A percentile compares a stretch with the other conserved stretches of the same genome.
These are phyloP conservation scores for Zaprionus nigranus DNA, from an alignment of 1,140 invertebrate species.

Conservation along the genomic window DNA sequence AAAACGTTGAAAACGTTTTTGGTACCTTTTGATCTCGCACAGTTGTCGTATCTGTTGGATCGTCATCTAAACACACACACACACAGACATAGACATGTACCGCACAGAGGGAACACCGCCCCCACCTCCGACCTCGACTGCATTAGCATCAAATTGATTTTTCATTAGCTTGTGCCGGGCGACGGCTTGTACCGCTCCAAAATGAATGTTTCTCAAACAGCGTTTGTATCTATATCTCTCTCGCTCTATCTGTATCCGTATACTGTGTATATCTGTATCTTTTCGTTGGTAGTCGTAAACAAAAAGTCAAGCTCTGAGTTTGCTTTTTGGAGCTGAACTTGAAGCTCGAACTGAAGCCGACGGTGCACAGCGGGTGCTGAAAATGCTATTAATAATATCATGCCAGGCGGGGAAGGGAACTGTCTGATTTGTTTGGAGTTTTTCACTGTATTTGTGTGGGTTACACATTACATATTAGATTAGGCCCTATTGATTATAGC, in stretches of 20 bases:
- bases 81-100: neutral
- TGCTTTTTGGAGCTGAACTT: conserved; percentile 40
- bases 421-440: conserved; percentile 20
- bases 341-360: conserved; percentile 9
- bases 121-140: conserved; percentile 24
- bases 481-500: conserved; percentile 51
- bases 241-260: conserved; percentile 4
- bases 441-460: conserved; percentile 36
- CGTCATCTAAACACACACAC: conserved; percentile 18
- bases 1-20: conserved; percentile 45
- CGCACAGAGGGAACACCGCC: conserved; percentile 8
- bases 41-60: conserved; percentile 58
- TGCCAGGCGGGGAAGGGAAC: neutral
- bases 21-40: conserved; percentile 49
- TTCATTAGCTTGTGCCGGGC: conserved; percentile 58
- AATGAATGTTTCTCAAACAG: neutral
- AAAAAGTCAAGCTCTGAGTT: conserved; percentile 30
- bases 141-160: conserved; percentile 67
- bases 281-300: conserved; percentile 6
- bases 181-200: conserved; percentile 34
- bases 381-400: conserved; percentile 52
- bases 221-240: neutral
- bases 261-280: conserved; percentile 4
- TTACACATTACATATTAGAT: conserved; percentile 61
- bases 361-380: conserved; percentile 54